Conservation (phyloP, 2,797 vertebrate genomes). For the Zalophus californianus region DNA sequence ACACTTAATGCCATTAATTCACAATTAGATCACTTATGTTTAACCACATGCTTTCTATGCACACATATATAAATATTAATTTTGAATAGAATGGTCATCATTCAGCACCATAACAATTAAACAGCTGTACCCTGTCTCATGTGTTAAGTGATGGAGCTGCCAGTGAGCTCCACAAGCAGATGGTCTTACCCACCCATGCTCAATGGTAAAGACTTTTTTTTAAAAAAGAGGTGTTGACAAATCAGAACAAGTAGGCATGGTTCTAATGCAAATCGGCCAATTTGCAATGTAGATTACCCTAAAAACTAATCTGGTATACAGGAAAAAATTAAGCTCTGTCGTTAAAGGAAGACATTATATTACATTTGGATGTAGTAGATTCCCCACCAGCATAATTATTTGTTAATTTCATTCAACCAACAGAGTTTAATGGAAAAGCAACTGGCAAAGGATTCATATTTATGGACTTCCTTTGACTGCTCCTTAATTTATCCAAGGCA, state of each 20-base stretch:
- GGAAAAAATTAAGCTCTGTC: conserved; percentile 85
- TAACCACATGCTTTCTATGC: conserved; percentile 86
- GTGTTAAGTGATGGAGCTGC: conserved; percentile 86
- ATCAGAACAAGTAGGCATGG: conserved; percentile 88
- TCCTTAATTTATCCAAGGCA: conserved; percentile 84
- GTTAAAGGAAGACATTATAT: conserved; percentile 83
- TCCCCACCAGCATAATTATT: conserved; percentile 89
- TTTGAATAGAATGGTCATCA: conserved; percentile 85
- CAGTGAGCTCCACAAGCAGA: conserved; percentile 87
- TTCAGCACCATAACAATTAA: conserved; percentile 88
- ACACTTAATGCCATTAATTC: conserved; percentile 84
- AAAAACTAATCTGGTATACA: conserved; percentile 87
- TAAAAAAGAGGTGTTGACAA: conserved; percentile 89
- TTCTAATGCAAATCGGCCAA: conserved; percentile 88
- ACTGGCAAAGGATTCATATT: conserved; percentile 87
- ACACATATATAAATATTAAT: conserved; percentile 89
- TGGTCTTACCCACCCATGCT: conserved; percentile 89
- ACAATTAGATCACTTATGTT: conserved; percentile 87
- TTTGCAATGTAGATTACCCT: conserved; percentile 90
- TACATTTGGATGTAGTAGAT: conserved; percentile 81
- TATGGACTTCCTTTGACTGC: conserved; percentile 83
- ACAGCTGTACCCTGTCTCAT: conserved; percentile 89
- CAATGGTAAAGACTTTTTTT: conserved; percentile 87
- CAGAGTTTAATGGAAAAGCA: conserved; percentile 87
- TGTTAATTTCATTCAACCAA: conserved; percentile 88